Base-by-base conservation (phyloP, 2,888 invertebrate genomes). In the Sympetrum striolatum region DNA sequence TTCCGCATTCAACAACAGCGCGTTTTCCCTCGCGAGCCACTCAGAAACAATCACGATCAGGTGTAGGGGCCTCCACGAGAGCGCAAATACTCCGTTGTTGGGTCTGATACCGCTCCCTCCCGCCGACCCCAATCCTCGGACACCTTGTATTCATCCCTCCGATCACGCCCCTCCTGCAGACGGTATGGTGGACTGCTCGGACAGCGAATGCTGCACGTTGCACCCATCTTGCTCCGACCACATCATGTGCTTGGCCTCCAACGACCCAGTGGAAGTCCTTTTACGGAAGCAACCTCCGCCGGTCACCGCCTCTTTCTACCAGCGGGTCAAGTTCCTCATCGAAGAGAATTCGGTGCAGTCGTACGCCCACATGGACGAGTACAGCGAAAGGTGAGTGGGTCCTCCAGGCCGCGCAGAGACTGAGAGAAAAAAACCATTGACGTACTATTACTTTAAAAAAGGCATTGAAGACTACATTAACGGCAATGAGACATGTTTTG, bases 261-360 rank as follows among this genome's bases (percentile, higher is more conserved):
- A 98, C 93, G 98, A 99, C 94, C 99, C 99, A 0, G 98, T 98
- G 31, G 99, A 99, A 94, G 99, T 99, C 25, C 95, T 99, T 58
- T 96, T 99, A 12, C 96, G 99, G 90, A 99, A 99, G 94, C 98
- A 99, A 93, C 98, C 99, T 1, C 98, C 99, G 3, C 98, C 98
- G 80, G 98, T 98, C 92, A 99, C 99, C 39, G 98, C 99, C 4
- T 98, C 98, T 58, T 99, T 99, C 95, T 98, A 98, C 94, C 98
- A 99, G 94, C 96, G 99, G 91, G 98, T 99, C 94, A 98, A 98
- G 94, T 99, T 99, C 95, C 96, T 99, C 92, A 98, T 99, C 92
- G 99, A 99, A 95, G 98, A 99, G 94, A 98, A 99, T 94, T 98
- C 98, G 92, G 99, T 99, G 91, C 99, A 99, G 95, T 98, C 98